These are phyloP conservation scores for Mythimna loreyi DNA, from an alignment of 2,888 invertebrate species.

Conservation along the genomic window DNA sequence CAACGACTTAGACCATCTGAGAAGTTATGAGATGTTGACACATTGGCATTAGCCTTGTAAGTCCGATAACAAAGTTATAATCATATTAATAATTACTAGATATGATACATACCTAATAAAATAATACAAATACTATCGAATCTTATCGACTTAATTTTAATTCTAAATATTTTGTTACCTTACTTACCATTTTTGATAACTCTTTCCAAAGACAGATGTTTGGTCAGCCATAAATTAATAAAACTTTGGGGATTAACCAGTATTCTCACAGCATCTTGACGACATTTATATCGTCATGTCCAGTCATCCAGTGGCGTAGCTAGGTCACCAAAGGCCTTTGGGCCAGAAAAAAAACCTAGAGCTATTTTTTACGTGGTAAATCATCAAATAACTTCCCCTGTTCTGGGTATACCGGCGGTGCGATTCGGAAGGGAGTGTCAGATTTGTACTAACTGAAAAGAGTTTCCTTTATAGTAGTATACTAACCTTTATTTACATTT, in stretches of 20 bases:
- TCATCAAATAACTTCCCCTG: too few relatives aligned
- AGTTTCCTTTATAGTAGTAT: too few relatives aligned
- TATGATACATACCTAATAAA: constrained; percentile 51
- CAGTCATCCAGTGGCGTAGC: background rate
- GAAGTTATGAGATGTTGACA: constrained; percentile 52
- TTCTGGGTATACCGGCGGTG: too few relatives aligned
- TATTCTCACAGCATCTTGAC: too few relatives aligned
- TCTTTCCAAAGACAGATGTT: constrained; percentile 16
- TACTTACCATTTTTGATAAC: constrained; percentile 36
- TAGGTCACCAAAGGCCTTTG: too few relatives aligned
- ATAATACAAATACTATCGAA: constrained; percentile 50
- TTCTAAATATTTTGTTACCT: constrained; percentile 41
- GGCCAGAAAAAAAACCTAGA: too few relatives aligned
- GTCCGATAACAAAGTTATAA: constrained; percentile 61
- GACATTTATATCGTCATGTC: background rate
- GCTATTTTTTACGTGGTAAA: too few relatives aligned
- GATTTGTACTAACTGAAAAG: too few relatives aligned
- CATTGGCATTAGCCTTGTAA: constrained; percentile 55
- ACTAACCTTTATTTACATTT: too few relatives aligned
- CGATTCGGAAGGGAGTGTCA: too few relatives aligned
- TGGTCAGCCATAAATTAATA: constrained; percentile 3
- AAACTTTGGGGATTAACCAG: background rate
- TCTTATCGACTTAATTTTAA: constrained; percentile 58
- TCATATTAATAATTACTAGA: constrained; percentile 63
- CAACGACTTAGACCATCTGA: constrained; percentile 50